Evolutionary conservation across 1,140 invertebrate species (phyloP).

Genomic region (Heterodera schachtii): DNA sequence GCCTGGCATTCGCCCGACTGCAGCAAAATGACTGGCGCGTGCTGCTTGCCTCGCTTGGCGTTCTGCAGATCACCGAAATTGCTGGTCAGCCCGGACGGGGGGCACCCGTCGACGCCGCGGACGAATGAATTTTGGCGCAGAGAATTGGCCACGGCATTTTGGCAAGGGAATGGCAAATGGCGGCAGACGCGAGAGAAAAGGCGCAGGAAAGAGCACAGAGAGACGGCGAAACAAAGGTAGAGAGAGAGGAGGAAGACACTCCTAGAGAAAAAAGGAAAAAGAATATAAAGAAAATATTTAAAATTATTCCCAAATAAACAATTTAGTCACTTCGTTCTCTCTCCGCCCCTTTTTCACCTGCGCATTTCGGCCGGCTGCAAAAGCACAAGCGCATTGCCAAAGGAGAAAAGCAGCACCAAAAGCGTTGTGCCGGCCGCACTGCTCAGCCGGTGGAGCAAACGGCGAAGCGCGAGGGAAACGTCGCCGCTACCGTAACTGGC

Average conservation of each 20-base stretch:
- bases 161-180: neutral
- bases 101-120: neutral
- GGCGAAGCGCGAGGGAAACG: neutral
- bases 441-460: slow-evolving; percentile 33
- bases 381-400: slow-evolving; percentile 32
- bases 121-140: neutral
- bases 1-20: slow-evolving; percentile 8
- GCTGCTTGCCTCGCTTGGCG: neutral
- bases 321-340: no score
- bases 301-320: neutral
- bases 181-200: slow-evolving; percentile 27
- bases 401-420: slow-evolving; percentile 42
- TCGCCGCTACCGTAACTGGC: slow-evolving; percentile 2
- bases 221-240: slow-evolving; percentile 19
- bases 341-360: neutral
- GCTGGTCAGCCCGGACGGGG: neutral
- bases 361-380: slow-evolving; percentile 20
- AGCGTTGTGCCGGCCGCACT: slow-evolving; percentile 45
- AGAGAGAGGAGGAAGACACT: slow-evolving; percentile 23
- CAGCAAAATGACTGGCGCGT: slow-evolving; percentile 4
- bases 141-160: slow-evolving; percentile 7
- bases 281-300: neutral
- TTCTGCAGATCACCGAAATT: neutral
- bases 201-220: slow-evolving; percentile 26
- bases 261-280: slow-evolving; percentile 18